These are phyloP conservation scores for Caenorhabditis sp. DNA, from an alignment of 2,888 invertebrate species.

Conservation along the genomic window DNA sequence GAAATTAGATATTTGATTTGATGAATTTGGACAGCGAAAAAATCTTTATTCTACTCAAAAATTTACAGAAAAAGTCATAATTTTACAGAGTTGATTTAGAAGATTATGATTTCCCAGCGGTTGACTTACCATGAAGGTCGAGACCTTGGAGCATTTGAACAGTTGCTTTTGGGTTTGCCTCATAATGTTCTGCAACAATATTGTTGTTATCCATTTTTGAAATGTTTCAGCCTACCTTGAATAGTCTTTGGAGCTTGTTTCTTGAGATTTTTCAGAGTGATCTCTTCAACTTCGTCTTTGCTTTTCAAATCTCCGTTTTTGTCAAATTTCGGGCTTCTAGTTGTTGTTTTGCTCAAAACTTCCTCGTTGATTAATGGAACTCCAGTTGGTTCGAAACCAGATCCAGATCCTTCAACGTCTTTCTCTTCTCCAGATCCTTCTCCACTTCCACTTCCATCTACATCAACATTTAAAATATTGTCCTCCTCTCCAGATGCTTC, in stretches of 20 bases:
- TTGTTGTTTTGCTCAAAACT: not conserved
- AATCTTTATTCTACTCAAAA: not conserved
- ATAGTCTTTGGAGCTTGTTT: slow-evolving; percentile 29
- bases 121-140: slow-evolving; percentile 31
- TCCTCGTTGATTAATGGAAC: slow-evolving; percentile 14
- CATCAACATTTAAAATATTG: slow-evolving; percentile 21
- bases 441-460: slow-evolving; percentile 21
- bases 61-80: not conserved
- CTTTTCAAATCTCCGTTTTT: slow-evolving; percentile 29
- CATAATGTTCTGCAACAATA: slow-evolving; percentile 24
- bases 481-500: slow-evolving; percentile 15
- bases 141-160: slow-evolving; percentile 41
- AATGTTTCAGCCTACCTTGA: slow-evolving; percentile 27
- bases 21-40: not conserved
- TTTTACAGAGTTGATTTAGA: not conserved
- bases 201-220: too few relatives aligned
- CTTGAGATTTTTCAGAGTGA: slow-evolving; percentile 29
- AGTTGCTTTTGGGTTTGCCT: slow-evolving; percentile 32
- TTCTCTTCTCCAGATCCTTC: slow-evolving; percentile 16
- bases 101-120: not conserved
- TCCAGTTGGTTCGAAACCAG: slow-evolving; percentile 8
- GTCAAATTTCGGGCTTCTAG: slow-evolving; percentile 21
- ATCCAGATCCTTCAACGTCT: not conserved
- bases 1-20: slow-evolving; percentile 5
- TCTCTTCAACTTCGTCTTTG: slow-evolving; percentile 22